A percentile compares a stretch with the other conserved stretches of the same genome.
phyloP scores from a whole-genome alignment of 2,888 invertebrate species.

The Lasioglossum lativentre region DNA sequence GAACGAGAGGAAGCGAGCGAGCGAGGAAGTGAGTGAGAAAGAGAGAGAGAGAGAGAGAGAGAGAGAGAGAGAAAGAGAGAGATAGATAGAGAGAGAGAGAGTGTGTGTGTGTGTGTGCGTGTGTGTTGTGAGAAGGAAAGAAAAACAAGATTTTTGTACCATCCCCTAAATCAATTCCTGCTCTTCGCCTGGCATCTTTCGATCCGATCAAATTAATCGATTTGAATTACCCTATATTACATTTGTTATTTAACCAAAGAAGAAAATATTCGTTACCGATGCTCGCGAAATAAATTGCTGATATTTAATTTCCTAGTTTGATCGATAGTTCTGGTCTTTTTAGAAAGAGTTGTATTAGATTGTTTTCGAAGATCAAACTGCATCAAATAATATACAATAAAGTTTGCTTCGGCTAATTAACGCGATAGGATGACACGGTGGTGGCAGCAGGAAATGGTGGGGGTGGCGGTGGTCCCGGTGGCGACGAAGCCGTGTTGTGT shows the following conservation, averaged over 20 bases:
- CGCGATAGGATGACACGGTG: constrained; percentile 12
- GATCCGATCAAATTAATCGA: constrained; percentile 49
- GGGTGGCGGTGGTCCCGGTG: constrained; percentile 44
- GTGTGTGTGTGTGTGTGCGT: background rate
- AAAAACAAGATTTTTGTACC: constrained; percentile 58
- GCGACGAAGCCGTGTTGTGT: constrained; percentile 63
- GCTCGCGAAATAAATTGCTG: background rate
- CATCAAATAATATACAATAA: background rate
- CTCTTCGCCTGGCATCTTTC: constrained; percentile 47
- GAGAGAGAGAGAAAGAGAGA: background rate
- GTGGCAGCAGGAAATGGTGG: constrained; percentile 38
- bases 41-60: constrained; percentile 1
- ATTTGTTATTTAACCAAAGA: background rate
- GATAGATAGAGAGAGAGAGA: background rate
- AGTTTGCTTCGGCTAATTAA: background rate
- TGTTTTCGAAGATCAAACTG: background rate
- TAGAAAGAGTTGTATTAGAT: background rate
- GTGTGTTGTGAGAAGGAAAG: constrained; percentile 1
- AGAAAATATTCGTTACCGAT: background rate
- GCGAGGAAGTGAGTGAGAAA: constrained; percentile 22
- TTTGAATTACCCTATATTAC: constrained; percentile 34
- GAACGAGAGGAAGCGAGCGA: constrained; percentile 36
- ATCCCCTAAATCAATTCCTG: constrained; percentile 60
- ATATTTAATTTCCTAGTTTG: background rate
- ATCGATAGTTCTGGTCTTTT: background rate